A percentile compares a stretch with the other conserved stretches of the same genome.
Conservation (phyloP, 2,113 vertebrate genomes). For the Oxyruncus cristatus region DNA sequence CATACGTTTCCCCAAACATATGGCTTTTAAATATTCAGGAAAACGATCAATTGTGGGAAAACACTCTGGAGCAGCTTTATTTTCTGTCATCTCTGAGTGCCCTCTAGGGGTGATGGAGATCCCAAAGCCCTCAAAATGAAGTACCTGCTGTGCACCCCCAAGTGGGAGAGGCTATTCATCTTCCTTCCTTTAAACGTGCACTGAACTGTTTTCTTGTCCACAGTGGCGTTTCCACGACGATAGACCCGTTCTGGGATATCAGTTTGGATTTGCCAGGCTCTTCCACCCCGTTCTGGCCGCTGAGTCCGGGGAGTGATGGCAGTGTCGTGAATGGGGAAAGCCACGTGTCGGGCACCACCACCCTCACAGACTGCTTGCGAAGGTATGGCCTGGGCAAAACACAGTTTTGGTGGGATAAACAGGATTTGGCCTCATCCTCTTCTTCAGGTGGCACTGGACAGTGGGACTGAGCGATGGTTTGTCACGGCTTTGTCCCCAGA, state of each 20-base stretch:
- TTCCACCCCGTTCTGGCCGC: conserved; percentile 97
- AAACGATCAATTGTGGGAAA: neutral
- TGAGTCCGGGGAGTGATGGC: conserved; percentile 93
- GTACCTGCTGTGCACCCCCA: neutral
- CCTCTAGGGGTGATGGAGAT: conserved; percentile 18
- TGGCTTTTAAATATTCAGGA: neutral
- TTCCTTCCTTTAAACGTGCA: neutral
- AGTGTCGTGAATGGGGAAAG: conserved; percentile 93
- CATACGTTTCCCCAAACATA: neutral
- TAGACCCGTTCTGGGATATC: conserved; percentile 99
- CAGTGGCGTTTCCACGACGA: conserved; percentile 97
- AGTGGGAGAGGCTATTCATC: neutral
- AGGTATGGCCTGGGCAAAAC: conserved; percentile 72
- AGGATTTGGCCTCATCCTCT: neutral
- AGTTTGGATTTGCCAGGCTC: conserved; percentile 96
- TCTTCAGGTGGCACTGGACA: neutral
- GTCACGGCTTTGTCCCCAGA: neutral
- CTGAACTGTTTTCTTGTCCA: neutral
- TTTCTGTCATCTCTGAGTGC: neutral
- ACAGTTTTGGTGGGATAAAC: accelerated
- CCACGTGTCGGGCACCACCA: conserved; percentile 90
- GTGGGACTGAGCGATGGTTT: neutral
- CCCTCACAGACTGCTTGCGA: conserved; percentile 95
- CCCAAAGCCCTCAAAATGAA: neutral
- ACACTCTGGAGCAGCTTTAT: neutral